Percentiles rank a stretch among this genome's conserved stretches.
phyloP scores from a whole-genome alignment of 1,140 invertebrate genomes.

The Diabrotica virgifera region DNA sequence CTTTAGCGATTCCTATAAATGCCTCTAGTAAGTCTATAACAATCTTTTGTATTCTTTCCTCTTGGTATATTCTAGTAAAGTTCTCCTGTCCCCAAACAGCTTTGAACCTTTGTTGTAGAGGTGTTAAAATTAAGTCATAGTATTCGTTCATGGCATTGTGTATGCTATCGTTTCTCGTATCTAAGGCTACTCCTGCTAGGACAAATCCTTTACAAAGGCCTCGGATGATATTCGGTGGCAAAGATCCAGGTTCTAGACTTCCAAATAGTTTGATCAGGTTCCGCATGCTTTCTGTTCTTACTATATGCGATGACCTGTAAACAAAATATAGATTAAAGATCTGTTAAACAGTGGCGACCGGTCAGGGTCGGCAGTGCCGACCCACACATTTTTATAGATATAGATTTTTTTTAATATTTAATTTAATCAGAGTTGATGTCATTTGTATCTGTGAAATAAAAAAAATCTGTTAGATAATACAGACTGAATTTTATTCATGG shows the following conservation, averaged over 20 bases:
- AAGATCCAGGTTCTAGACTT: conserved; percentile 44
- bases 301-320: conserved; percentile 42
- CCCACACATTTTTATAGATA: no score
- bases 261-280: conserved; percentile 47
- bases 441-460: no score
- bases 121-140: conserved; percentile 59
- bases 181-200: conserved; percentile 50
- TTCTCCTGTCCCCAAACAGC: conserved; percentile 55
- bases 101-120: conserved; percentile 59
- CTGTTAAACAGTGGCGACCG: no score
- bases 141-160: conserved; percentile 45
- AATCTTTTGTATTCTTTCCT: conserved; percentile 58
- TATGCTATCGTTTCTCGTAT: conserved; percentile 24
- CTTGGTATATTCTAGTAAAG: conserved; percentile 58
- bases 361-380: no score
- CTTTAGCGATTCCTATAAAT: conserved; percentile 55
- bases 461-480: no score
- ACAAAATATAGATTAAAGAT: conserved; percentile 16
- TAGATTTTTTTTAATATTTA: no score
- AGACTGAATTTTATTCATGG: no score
- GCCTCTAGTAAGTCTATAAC: conserved; percentile 65
- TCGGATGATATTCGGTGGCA: conserved; percentile 53
- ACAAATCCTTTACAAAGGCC: conserved; percentile 56
- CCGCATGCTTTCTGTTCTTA: conserved; percentile 50
- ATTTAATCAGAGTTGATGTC: no score